Evolutionary conservation across 2,113 vertebrate genomes (phyloP), one percentile per base, ranked within the genome.

Genomic region (Motacilla alba): DNA sequence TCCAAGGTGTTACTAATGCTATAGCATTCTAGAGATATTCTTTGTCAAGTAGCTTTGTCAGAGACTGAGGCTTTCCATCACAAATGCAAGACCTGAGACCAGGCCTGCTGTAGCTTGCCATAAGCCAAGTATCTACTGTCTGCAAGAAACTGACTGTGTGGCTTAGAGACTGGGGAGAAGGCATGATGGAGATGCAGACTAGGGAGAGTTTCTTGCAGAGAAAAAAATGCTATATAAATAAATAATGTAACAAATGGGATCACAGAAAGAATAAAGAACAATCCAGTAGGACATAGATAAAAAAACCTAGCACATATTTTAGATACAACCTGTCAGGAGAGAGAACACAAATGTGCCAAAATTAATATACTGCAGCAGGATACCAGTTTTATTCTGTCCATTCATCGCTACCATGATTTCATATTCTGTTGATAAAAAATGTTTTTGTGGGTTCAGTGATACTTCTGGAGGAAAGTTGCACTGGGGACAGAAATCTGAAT

Each of bases 291-390:
- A 16, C 24, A 83, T 74, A 95, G 83, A 92, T 44, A 7, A 63
- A 94, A 89, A 88, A 33, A 6, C 28, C 56, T 66, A 78, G 43
- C 37, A 88, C 7, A 60, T 79, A 92, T 46, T 13, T 91, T 94
- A 90, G 44, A 73, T 9, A 70, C 69, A 96, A 50, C 46, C 37
- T 93, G 80, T 55, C 64, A 93, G 83, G n/a, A 93, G 81, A 95
- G 15, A 50, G 55, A 67, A 91, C 58, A 79, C 28, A 88, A 95
- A 86, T 66, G 46, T 82, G 30, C 21, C 46, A 96, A 91, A 96
- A 97, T 96, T 31, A 97, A 97, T 94, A 73, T n/a, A 47, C 22
- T 87, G 62, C 83, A 78, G 7, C 28, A 83, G 70, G 94, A 93
- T 64, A 64, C 49, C 46, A 49, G 46, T 79, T 96, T 95, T 88